Evolutionary conservation across 1,140 invertebrate species (phyloP), one percentile per base, ranked within the genome.

Genomic region (Danaus plexippus): DNA sequence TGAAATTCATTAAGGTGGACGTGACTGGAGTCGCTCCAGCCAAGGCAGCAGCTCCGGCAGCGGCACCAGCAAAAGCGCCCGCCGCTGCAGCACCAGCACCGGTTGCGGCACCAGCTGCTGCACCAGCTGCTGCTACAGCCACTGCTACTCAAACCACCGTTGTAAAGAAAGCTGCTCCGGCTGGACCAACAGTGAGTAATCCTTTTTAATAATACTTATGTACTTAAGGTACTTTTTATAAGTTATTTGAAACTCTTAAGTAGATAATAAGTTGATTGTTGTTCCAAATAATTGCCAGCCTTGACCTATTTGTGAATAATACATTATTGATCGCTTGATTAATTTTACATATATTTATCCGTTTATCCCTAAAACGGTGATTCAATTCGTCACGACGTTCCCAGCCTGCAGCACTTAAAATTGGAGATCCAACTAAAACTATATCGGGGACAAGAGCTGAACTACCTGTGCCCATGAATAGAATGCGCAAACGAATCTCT

Each of bases 401-500:
- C 11, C 51, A 82, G 75, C 11, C 64, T 11, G 79, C 73, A 7
- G 73, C 79, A 0, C 54, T 66, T 54, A 75, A 57, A 48, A 63
- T 83, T 12, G 67, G 61, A 9, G 83, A 86, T 58, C 83, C 79
- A 3, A 81, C 77, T 0, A 81, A 83, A 64, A 63, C 69, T 2
- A 97, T 97, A 66, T 91, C 93, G 43, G 95, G 95, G 9, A 95
- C 94, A 0, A 91, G 97, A 66, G 94, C 94, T 9, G 97, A 98
- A 85, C 94, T 95, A 70, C 90, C 96, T 52, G 97, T 99, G 0
- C 99, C 77, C 97, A 99, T 99, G 97, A 99, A 97, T 79, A 92
- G 97, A 72, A 99, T 99, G 97, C 88, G 98, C 48, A 89, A 91
- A 72, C 92, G 96, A 67, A 99, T 99, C 72, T 95, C 98, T 3